These are phyloP conservation scores for Notamacropus eugenii DNA, from an alignment of 2,797 vertebrate genomes.

Conservation along the genomic window DNA sequence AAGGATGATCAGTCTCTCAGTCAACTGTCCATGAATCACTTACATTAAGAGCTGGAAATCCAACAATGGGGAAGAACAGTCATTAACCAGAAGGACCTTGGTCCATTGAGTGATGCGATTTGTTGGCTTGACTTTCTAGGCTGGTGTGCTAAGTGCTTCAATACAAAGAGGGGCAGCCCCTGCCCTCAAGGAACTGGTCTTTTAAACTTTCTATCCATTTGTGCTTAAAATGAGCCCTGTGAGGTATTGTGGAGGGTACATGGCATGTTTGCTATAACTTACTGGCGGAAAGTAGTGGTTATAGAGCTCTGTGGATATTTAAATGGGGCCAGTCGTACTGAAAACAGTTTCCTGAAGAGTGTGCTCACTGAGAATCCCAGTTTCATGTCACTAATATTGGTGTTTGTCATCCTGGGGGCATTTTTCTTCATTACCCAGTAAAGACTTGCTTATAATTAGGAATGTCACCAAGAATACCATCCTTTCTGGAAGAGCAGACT, in stretches of 20 bases:
- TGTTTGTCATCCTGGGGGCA: background rate
- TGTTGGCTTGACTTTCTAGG: background rate
- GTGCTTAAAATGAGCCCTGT: background rate
- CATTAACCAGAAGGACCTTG: background rate
- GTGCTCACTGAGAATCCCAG: background rate
- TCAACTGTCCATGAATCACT: no score
- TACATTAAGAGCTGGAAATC: background rate
- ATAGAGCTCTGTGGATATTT: background rate
- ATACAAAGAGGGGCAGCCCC: background rate
- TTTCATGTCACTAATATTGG: background rate
- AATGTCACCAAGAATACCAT: background rate
- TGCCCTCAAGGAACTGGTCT: background rate
- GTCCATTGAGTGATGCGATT: background rate
- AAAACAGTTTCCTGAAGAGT: background rate
- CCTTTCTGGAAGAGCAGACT: background rate
- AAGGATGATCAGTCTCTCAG: background rate
- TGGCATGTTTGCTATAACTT: background rate
- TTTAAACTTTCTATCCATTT: background rate
- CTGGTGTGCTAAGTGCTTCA: background rate
- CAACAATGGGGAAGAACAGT: background rate
- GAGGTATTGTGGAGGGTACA: background rate
- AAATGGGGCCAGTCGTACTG: background rate
- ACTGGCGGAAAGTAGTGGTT: background rate
- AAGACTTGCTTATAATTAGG: background rate
- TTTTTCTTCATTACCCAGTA: background rate